Evolutionary conservation across 2,113 vertebrate genomes (phyloP).

Genomic region (Aythya baeri): DNA sequence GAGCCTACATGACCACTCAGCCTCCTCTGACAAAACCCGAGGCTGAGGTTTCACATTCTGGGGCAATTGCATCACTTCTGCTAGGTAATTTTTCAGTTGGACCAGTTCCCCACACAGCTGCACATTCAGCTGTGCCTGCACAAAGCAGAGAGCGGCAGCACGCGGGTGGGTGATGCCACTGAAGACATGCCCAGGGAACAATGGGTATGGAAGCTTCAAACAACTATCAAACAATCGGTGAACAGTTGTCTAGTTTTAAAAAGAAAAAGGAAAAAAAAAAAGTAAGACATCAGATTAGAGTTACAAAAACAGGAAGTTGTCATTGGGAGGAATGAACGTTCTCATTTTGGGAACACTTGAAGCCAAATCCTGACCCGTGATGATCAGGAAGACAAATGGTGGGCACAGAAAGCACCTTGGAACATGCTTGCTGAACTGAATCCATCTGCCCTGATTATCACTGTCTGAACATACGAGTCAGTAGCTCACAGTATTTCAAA

Average conservation of each 20-base stretch:
- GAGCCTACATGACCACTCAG: neutral
- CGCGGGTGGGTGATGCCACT: neutral
- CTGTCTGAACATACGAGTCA: neutral
- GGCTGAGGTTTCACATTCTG: slow-evolving; percentile 9
- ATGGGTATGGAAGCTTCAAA: neutral
- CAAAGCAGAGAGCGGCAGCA: neutral
- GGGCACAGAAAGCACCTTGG: neutral
- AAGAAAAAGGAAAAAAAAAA: neutral
- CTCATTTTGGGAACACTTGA: neutral
- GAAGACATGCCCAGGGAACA: neutral
- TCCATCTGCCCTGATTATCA: neutral
- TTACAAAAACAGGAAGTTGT: neutral
- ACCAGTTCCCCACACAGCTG: slow-evolving; percentile 29
- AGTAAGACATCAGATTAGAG: neutral
- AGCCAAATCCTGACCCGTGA: neutral
- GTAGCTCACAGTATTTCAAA: neutral
- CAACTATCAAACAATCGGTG: neutral
- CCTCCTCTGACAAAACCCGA: neutral
- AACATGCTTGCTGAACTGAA: neutral
- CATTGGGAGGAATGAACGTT: rapidly evolving
- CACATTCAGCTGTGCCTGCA: slow-evolving; percentile 22
- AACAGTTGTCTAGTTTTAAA: neutral
- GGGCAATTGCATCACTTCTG: neutral
- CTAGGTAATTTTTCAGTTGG: neutral
- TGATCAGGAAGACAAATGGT: rapidly evolving